phyloP scores from a whole-genome alignment of 2,113 vertebrate species.

The Megatriorchis doriae region DNA sequence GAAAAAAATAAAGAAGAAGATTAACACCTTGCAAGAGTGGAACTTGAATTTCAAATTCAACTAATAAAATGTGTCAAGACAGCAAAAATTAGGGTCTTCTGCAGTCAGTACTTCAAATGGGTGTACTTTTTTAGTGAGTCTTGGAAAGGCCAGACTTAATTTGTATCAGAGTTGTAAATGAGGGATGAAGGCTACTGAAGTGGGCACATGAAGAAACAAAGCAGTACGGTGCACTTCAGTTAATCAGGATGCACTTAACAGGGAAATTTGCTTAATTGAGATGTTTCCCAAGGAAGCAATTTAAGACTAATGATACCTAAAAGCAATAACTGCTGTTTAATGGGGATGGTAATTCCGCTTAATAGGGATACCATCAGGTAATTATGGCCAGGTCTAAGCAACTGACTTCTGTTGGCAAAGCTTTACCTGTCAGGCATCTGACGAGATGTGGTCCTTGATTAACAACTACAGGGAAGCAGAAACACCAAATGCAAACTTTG shows the following conservation, averaged over 20 bases:
- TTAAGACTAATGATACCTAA: conserved; percentile 54
- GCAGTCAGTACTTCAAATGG: background rate
- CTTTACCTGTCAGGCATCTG: background rate
- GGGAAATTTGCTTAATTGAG: conserved; percentile 45
- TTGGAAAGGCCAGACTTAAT: background rate
- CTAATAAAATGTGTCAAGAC: background rate
- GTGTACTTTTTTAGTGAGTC: background rate
- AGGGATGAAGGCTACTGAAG: background rate
- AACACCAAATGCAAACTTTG: background rate
- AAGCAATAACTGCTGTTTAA: conserved; percentile 56
- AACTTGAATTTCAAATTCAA: background rate
- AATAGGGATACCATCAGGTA: conserved; percentile 49
- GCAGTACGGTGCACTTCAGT: background rate
- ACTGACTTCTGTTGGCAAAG: background rate
- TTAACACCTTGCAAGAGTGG: background rate
- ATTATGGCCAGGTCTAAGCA: conserved; percentile 34
- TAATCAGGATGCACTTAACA: conserved; percentile 43
- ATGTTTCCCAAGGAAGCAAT: conserved; percentile 58
- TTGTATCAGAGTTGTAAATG: background rate
- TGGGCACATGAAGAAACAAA: conserved; percentile 9
- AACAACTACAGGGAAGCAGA: background rate
- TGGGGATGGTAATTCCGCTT: conserved; percentile 29
- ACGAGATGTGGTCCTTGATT: background rate
- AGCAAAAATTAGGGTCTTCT: background rate
- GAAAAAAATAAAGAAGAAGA: background rate